These are phyloP conservation scores for Poeciliopsis prolifica DNA, from an alignment of 2,113 vertebrate genomes.

Conservation along the genomic window DNA sequence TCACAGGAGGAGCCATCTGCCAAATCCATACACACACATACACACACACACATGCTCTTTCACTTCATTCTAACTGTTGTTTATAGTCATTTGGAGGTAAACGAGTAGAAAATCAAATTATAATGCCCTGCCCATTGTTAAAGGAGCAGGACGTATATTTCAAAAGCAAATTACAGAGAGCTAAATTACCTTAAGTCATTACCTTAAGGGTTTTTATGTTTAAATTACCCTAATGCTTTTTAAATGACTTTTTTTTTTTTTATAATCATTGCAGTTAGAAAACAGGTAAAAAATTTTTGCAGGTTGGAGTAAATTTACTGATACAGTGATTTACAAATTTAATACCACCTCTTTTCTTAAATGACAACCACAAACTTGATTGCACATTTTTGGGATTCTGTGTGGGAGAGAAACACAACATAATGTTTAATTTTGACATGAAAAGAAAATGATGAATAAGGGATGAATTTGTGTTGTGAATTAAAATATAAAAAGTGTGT, in stretches of 20 bases:
- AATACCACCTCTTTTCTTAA: neutral
- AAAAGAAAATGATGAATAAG: neutral
- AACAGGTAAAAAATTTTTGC: constrained; percentile 9
- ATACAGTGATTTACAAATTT: neutral
- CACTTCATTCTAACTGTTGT: constrained; percentile 75
- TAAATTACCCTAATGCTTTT: constrained; percentile 42
- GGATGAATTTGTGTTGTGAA: neutral
- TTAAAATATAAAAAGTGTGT: too few relatives aligned
- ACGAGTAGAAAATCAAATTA: constrained; percentile 78
- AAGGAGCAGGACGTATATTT: constrained; percentile 61
- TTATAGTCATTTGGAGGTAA: constrained; percentile 77
- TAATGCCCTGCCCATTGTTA: constrained; percentile 69
- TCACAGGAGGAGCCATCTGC: constrained; percentile 74
- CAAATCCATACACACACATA: constrained; percentile 42
- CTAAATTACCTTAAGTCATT: constrained; percentile 55
- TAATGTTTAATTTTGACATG: neutral
- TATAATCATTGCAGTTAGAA: constrained; percentile 7
- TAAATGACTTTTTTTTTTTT: constrained; percentile 38
- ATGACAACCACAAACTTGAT: neutral
- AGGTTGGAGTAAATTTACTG: neutral
- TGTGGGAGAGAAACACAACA: neutral
- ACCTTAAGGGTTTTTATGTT: constrained; percentile 54
- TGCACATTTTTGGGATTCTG: neutral
- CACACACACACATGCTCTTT: constrained; percentile 48
- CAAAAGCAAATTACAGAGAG: constrained; percentile 53